phyloP scores from a whole-genome alignment of 1,140 invertebrate species.

The Aphis craccivora region DNA sequence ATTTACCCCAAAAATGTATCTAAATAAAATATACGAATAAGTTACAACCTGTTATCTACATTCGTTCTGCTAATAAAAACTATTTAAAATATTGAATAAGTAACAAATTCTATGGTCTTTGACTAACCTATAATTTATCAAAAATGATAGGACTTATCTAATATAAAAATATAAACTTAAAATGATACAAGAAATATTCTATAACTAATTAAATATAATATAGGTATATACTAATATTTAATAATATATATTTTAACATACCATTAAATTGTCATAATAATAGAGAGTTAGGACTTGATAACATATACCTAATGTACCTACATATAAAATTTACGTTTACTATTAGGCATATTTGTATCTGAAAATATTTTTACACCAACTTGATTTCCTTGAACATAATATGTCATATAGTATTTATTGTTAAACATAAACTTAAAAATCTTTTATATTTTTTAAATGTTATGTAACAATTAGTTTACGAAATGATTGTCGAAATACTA shows the following conservation, averaged over 20 bases:
- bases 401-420: not conserved
- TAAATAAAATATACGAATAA: not conserved
- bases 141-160: not conserved
- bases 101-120: not conserved
- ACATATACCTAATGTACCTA: too few relatives aligned
- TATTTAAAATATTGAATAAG: not conserved
- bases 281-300: not conserved
- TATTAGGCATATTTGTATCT: not conserved
- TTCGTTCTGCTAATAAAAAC: not conserved
- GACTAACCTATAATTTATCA: not conserved
- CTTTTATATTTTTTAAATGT: not conserved
- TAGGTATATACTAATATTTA: not conserved
- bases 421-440: not conserved
- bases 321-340: not conserved
- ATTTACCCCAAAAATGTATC: not conserved
- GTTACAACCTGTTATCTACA: not conserved
- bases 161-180: not conserved
- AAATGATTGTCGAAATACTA: not conserved
- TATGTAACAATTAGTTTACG: not conserved
- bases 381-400: conserved; percentile 19
- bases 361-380: not conserved
- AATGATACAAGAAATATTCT: not conserved
- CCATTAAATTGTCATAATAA: conserved; percentile 20
- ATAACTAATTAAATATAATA: not conserved
- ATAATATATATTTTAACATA: not conserved